Base-by-base conservation (phyloP, 2,888 invertebrate species). In the Daptonema setosum region DNA sequence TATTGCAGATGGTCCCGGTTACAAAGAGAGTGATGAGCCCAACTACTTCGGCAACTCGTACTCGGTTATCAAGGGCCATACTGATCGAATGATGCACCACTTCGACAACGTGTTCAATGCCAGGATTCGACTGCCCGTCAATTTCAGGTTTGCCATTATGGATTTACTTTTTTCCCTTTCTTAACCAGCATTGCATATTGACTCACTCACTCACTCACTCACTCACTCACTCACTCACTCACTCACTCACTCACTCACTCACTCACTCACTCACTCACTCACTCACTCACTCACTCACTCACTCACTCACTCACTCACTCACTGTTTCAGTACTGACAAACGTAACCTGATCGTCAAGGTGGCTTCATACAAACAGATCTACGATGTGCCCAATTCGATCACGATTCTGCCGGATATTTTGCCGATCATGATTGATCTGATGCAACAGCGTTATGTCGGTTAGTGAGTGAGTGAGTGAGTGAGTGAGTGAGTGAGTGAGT, bases 51-150 rank as follows among this genome's bases (percentile, higher is more conserved):
- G 63, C 26, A 65, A 61, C 28, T 56, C 56, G 28, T 66, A 65
- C 52, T 61, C 63, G 20, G 61, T 60, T 1, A 60, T 65, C 24
- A 66, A 64, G 47, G 60, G 60, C 14, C 61, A 54, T 55, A 61
- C 64, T 28, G 65, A 65, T 45, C 54, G 57, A 22, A 51, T 61
- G 17, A 56, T 65, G 30, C 56, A 54, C 14, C 57, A 57, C 28
- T 65, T 63, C 41, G 56, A 58, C 26, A 55, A 58, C 26, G 60
- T 64, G 11, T 58, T 66, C 29, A 64, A 65, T 52, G 64, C 57
- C 28, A 58, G 65, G 17, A 62, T 64, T 24, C 64, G 62, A 5
- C 57, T 65, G 35, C 65, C 65, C 1, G 56, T 65, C 53, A 65
- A 65, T 41, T 62, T 56, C 45, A 55, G 26, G 8, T 3, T 14